phyloP scores from a whole-genome alignment of 1,140 invertebrate species.

The Zaprionus gabonicus region DNA sequence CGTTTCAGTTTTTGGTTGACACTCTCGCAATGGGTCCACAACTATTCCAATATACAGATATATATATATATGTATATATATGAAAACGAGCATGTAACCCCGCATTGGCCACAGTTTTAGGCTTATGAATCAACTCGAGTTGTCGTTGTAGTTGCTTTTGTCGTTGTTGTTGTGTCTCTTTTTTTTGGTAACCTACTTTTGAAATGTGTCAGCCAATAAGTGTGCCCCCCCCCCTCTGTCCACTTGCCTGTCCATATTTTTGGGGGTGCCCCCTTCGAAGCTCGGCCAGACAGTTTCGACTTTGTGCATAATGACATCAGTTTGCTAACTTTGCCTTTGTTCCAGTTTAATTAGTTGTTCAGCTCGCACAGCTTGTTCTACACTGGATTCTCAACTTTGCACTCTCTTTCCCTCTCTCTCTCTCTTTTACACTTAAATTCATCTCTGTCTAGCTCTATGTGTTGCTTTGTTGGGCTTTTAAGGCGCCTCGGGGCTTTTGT shows the following conservation, averaged over 20 bases:
- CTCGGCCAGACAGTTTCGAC: constrained; percentile 26
- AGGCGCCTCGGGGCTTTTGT: constrained; percentile 41
- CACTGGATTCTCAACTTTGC: constrained; percentile 27
- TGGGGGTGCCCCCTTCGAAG: constrained; percentile 5
- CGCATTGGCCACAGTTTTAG: constrained; percentile 74
- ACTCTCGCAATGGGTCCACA: constrained; percentile 52
- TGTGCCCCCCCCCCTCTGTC: background rate
- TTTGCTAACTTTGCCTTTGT: constrained; percentile 77
- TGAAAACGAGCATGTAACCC: constrained; percentile 15
- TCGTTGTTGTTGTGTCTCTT: background rate
- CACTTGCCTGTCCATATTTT: constrained; percentile 19
- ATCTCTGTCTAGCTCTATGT: constrained; percentile 23
- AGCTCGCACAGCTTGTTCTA: constrained; percentile 36
- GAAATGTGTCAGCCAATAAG: constrained; percentile 60
- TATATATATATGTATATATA: background rate
- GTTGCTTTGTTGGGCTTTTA: constrained; percentile 25
- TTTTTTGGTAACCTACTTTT: constrained; percentile 54
- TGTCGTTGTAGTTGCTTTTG: background rate
- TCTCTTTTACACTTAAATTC: background rate
- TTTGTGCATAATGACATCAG: constrained; percentile 70
- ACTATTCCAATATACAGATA: constrained; percentile 8
- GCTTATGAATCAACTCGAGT: constrained; percentile 71
- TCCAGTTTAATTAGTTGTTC: constrained; percentile 79
- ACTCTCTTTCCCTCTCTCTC: constrained; percentile 2
- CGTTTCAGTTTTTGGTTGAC: constrained; percentile 38